Evolutionary conservation across 2,888 invertebrate genomes (phyloP), one percentile per base, ranked within the genome.

Genomic region (Sminthurinus aureus): DNA sequence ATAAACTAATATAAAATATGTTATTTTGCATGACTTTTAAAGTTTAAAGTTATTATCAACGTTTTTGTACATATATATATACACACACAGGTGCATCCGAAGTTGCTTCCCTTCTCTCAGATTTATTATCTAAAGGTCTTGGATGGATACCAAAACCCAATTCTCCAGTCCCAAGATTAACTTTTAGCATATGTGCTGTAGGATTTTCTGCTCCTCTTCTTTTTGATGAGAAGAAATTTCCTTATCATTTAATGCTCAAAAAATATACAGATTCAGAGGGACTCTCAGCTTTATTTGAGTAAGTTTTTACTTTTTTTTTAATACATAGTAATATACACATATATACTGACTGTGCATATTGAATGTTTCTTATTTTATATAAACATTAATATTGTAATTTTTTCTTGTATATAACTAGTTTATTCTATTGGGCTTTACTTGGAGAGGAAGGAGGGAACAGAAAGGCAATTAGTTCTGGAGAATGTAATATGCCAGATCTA

Each of bases 131-230:
- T 0, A 93, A 93, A 89, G 95, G 95, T 4, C 91, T 96, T 64
- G 93, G 94, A 69, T 95, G 94, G 91, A 93, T 93, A 86, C 93
- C 93, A 88, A 92, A 95, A 52, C 92, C 94, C 18, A 93, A 93
- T 15, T 93, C 94, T 24, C 94, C 94, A 12, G 93, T 94, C 85
- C 94, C 94, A 0, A 95, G 95, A 90, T 90, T 96, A 26, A 96
- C 96, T 11, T 96, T 95, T 90, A 91, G 95, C 83, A 95, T 96
- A 85, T 96, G 96, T 89, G 95, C 95, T 22, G 94, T 96, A 51
- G 95, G 95, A 1, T 96, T 96, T 89, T 95, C 95, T 0, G 94
- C 95, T 3, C 95, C 95, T 0, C 94, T 96, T 94, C 91, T 96
- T 12, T 96, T 96, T 89, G 96, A 96, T 89, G 96, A 96, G 89